phyloP scores from a whole-genome alignment of 2,797 vertebrate genomes.

The Propithecus perrieri region DNA sequence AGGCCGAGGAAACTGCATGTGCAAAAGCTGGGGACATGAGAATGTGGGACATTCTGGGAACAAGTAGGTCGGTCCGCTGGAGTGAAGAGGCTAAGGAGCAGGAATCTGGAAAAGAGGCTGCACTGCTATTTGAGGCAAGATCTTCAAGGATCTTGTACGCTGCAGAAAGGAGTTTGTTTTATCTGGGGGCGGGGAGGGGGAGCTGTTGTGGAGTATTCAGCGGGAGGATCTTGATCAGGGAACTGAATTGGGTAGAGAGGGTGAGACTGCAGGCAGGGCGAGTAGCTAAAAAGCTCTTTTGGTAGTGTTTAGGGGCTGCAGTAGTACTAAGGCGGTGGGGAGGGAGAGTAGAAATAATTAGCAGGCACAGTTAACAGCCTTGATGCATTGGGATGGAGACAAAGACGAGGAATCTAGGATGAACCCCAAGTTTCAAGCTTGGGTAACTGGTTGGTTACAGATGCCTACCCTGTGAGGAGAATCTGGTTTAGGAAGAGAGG shows the following conservation, averaged over 20 bases:
- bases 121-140: not conserved
- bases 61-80: not conserved
- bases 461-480: not conserved
- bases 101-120: not conserved
- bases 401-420: not conserved
- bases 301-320: not conserved
- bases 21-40: not conserved
- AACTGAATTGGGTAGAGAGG: not conserved
- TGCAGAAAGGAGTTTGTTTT: not conserved
- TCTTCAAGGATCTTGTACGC: not conserved
- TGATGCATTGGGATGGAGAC: not conserved
- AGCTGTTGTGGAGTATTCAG: not conserved
- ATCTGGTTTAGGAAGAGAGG: not conserved
- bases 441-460: not conserved
- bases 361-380: too few relatives aligned
- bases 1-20: not conserved
- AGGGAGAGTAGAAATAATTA: not conserved
- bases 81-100: not conserved
- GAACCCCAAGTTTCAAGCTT: not conserved
- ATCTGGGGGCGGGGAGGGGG: rapidly evolving
- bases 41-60: not conserved
- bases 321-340: not conserved
- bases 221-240: not conserved
- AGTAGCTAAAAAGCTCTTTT: not conserved
- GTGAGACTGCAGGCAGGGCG: not conserved